Conservation (phyloP, 2,888 invertebrate genomes). For the Arge pagana region DNA sequence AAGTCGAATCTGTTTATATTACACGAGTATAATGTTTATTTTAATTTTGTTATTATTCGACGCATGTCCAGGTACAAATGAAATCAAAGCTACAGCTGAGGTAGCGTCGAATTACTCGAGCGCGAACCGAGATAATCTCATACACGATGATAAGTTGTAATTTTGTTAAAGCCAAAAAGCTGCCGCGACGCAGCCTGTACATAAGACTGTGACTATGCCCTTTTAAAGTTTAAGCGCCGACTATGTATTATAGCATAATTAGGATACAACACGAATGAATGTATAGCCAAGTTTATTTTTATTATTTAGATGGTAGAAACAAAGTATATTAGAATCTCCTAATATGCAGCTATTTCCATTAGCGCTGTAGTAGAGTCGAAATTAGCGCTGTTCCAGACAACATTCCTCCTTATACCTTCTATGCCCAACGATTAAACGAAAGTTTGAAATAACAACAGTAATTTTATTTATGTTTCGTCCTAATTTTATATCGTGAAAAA, state of each 20-base stretch:
- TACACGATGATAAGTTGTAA: slow-evolving; percentile 52
- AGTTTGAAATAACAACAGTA: slow-evolving; percentile 23
- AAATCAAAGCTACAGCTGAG: too few species aligned
- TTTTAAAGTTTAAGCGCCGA: slow-evolving; percentile 37
- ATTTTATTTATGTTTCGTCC: slow-evolving; percentile 30
- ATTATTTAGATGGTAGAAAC: slow-evolving; percentile 47
- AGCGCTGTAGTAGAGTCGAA: slow-evolving; percentile 29
- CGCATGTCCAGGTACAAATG: too few species aligned
- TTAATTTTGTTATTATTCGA: too few species aligned
- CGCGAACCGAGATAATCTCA: slow-evolving; percentile 91
- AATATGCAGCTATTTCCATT: slow-evolving; percentile 35
- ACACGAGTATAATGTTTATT: too few species aligned
- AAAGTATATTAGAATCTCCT: slow-evolving; percentile 18
- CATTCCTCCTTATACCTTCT: slow-evolving; percentile 36
- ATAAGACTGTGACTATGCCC: slow-evolving; percentile 49
- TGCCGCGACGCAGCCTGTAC: slow-evolving; percentile 40
- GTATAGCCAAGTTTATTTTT: slow-evolving; percentile 54
- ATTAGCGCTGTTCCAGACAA: slow-evolving; percentile 20
- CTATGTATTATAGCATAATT: slow-evolving; percentile 42
- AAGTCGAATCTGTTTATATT: too few species aligned
- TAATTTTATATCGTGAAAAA: slow-evolving; percentile 36
- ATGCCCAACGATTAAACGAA: slow-evolving; percentile 17
- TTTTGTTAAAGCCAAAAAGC: slow-evolving; percentile 27
- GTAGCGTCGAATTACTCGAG: too few species aligned
- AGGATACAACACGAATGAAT: slow-evolving; percentile 36